phyloP scores from a whole-genome alignment of 2,797 vertebrate species.

The Falco columbarius region DNA sequence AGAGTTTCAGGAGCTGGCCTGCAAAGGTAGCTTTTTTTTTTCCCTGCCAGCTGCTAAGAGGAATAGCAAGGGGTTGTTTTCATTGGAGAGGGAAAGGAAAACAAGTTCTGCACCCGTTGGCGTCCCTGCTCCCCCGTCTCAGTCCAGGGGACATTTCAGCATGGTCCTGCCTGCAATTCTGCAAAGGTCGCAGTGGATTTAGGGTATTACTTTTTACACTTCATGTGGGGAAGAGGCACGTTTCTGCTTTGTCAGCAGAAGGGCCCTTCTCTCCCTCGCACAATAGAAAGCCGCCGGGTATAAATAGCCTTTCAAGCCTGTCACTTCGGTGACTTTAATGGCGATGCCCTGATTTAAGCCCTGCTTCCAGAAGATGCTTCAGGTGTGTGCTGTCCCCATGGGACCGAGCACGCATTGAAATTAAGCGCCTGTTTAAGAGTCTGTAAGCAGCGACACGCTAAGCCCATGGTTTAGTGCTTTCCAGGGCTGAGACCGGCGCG shows the following conservation, averaged over 20 bases:
- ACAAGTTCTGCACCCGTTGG: fast-evolving
- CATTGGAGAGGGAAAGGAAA: background rate
- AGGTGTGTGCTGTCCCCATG: background rate
- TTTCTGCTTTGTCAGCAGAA: conserved; percentile 53
- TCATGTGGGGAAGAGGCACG: background rate
- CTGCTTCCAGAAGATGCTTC: background rate
- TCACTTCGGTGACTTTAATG: background rate
- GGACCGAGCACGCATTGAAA: background rate
- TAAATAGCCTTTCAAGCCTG: conserved; percentile 27
- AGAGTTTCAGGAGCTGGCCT: background rate
- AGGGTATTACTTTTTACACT: background rate
- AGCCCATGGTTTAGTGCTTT: background rate
- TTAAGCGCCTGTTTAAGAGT: background rate
- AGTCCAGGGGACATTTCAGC: fast-evolving
- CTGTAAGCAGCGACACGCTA: background rate
- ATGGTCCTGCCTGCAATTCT: background rate
- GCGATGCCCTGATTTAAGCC: conserved; percentile 44
- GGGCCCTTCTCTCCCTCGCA: background rate
- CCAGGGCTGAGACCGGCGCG: background rate
- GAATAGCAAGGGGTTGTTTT: background rate
- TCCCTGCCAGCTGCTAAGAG: background rate
- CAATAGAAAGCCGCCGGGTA: conserved; percentile 5
- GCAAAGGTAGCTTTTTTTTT: background rate
- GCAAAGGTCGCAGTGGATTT: background rate
- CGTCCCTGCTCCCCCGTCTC: fast-evolving